Base-by-base conservation (phyloP, 2,797 vertebrate species). In the Enteromius argenteus region DNA sequence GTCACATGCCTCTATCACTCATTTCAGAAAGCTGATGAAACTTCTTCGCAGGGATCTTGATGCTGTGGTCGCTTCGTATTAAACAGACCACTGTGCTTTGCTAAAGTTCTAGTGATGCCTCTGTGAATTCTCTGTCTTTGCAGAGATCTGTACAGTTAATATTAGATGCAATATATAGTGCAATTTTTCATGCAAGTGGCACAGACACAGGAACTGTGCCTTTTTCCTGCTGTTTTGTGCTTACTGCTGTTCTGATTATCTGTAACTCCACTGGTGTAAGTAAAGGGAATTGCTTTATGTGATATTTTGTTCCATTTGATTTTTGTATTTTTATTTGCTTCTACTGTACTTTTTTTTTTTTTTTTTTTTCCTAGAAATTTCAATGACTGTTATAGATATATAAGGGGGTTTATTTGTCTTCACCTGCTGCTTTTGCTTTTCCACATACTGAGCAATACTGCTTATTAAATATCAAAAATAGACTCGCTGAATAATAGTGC, bases 181-280 rank as follows among this genome's bases (percentile, higher is more conserved):
- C 71, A 64, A 83, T 81, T 75, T 56, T n/a, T 73, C 66, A 68
- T 64, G 74, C 75, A 83, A 67, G 66, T n/a, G 62, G 75, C 83
- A 37, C 81, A 9, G 35, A 73, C 87, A 86, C 91, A 91, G 93
- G 92, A 89, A 90, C 93, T 93, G 93, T 94, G 94, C 94, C 95
- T 95, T 95, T 95, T 85, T 80, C 84, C 69, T 86, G 85, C 62
- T 49, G 60, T 87, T 86, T 44, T 84, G 78, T 83, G 88, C 80
- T 86, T 80, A 74, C 30, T 81, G 81, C 80, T 79, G 30, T 64
- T 75, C 86, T 85, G 51, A 51, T 79, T 60, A 87, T 87, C 27
- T 89, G 77, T 30, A 42, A 35, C 51, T 62, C 64, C 39, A 58
- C 69, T 87, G 87, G 86, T 88, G 87, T 89, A 84, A 87, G 78